Evolutionary conservation across 2,888 invertebrate species (phyloP), one percentile per base, ranked within the genome.

Genomic region (Vesta saturnalis): DNA sequence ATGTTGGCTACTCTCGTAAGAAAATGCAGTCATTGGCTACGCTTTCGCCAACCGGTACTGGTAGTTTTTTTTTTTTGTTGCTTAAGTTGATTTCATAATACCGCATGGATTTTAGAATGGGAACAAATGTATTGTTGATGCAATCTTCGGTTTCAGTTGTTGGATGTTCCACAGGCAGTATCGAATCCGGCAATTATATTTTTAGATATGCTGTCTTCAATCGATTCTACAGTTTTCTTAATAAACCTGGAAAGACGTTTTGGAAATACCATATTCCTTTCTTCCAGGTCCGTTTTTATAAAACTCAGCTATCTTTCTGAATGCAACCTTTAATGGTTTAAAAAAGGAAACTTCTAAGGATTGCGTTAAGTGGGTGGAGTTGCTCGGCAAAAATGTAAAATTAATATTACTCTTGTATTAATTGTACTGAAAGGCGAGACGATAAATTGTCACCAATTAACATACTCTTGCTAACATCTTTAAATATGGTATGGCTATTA

Each of bases 311-410:
- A 47, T 59, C n/a, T 47, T 22, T 14, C 59, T 16, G 46, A 46
- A 59, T 14, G 30, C 30, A 30, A 18, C 47, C 16, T 59, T 59
- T 16, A 59, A 6, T 22, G 59, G 59, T 6, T 19, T 21, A 16
- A 59, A 59, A 15, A 18, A 46, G 4, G 59, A 46, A 0, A 60
- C 46, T 15, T 60, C 59, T 21, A 60, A 22, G 15, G 59, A 47
- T 12, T 60, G 47, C 22, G 59, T 60, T 14, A 60, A 10, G 30
- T 60, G 46, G 8, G 59, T n/a, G n/a, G n/a, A n/a, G n/a, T n/a
- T n/a, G n/a, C n/a, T n/a, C n/a, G n/a, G n/a, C n/a, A n/a, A n/a
- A 19, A 57, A 57, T 10, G 39, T 18, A 12, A 57, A 39, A 39
- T 1, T 12, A 39, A 57, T 57, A 39, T 57, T 39, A 30, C 30